Base-by-base conservation (phyloP, 2,888 invertebrate genomes). In the Cistogaster globosa region DNA sequence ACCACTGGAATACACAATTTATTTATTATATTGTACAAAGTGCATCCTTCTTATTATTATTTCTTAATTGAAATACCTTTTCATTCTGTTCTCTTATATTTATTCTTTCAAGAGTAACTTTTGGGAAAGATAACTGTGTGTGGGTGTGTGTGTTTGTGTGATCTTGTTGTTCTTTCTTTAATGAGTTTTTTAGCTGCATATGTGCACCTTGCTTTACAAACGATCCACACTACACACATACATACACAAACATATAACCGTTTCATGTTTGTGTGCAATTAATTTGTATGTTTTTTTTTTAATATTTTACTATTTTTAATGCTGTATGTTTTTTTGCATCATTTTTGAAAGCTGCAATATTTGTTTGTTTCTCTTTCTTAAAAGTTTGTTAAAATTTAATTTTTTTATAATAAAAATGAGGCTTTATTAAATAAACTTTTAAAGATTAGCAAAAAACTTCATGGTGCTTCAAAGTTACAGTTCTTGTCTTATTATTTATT, bases 161-260 rank as follows among this genome's bases (percentile, higher is more conserved):
- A 80, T 76, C 32, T 51, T 76, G 38, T 20, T 63, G 69, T 82
- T 78, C 69, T 65, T 85, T 69, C 84, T 85, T 81, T 85, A 85
- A 85, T 85, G 84, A 85, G 78, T 85, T 85, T 85, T 60, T 55
- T 75, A 45, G 58, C 69, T 78, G 78, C 84, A 85, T 85, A 81
- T 85, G 84, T 85, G 84, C 58, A 45, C 63, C 72, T 18, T 51
- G 32, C 38, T 38, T 45, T 16, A 58, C 22, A 68, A 55, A 5
- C 53, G 22, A 76, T 48, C 32, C 26, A 16, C 55, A 45, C 22
- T 63, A 38, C 60, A 9, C 11, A 22, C n/a, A 38, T 51, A 18
- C 18, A 18, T 62, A 62, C 53, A 8, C 26, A 38, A 1, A 57
- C 36, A 68, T 32, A 32, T 2, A 2, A 38, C 26, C 38, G 60